Conservation (phyloP, 1,140 invertebrate species). For the Drosophila asahinai region DNA sequence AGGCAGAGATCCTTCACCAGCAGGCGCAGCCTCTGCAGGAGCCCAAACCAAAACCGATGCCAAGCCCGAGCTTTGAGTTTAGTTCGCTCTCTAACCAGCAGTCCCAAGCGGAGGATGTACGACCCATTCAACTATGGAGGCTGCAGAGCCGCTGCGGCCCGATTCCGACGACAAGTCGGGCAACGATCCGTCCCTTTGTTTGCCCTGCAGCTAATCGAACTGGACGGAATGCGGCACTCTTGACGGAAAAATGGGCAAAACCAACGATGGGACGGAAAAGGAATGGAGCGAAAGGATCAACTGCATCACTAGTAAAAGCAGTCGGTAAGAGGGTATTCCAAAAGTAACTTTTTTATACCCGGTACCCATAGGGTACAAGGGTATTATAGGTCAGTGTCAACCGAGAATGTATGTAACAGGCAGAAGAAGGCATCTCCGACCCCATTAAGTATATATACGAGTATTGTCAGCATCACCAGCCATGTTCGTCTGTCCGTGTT, state of each 20-base stretch:
- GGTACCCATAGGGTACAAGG: too few species aligned
- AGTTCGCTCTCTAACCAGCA: neutral
- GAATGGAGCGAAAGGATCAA: neutral
- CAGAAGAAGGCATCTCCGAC: too few species aligned
- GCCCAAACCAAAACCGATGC: neutral
- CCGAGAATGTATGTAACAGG: too few species aligned
- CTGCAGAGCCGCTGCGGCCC: constrained; percentile 4
- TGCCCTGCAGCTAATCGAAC: neutral
- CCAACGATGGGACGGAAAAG: too few species aligned
- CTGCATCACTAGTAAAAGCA: neutral
- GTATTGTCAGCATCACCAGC: too few species aligned
- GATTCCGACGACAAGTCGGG: neutral
- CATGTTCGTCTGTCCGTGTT: too few species aligned
- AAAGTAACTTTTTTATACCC: too few species aligned
- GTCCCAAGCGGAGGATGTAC: neutral
- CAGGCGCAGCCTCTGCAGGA: constrained; percentile 22
- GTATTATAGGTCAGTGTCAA: too few species aligned
- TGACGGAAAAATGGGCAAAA: neutral
- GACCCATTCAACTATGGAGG: neutral
- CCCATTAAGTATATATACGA: too few species aligned
- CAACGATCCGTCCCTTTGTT: neutral
- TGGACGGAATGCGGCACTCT: neutral
- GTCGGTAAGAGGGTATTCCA: neutral
- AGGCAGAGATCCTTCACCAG: constrained; percentile 42
- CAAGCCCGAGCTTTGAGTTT: neutral